Conservation (phyloP, 2,888 invertebrate species). For the Rhagophthalmus giganteus region DNA sequence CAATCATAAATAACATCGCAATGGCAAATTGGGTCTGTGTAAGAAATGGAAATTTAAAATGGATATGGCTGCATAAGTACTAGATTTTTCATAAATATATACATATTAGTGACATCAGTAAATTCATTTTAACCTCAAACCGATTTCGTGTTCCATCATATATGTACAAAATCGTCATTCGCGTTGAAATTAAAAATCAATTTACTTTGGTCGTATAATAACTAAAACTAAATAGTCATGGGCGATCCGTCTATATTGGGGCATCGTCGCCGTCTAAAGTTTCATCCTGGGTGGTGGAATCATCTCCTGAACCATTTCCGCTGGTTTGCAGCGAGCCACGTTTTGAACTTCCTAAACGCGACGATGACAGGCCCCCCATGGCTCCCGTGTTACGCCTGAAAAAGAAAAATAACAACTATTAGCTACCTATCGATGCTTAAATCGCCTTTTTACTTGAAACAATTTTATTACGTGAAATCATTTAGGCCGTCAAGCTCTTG, state of each 20-base stretch:
- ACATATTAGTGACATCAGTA: slow-evolving; percentile 16
- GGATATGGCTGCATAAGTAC: slow-evolving; percentile 25
- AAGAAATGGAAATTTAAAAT: slow-evolving; percentile 31
- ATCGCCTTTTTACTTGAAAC: too few species aligned
- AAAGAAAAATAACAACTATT: neutral
- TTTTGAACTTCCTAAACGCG: slow-evolving; percentile 65
- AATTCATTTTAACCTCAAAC: slow-evolving; percentile 19
- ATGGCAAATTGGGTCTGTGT: slow-evolving; percentile 3
- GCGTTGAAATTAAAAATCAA: slow-evolving; percentile 11
- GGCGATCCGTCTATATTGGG: slow-evolving; percentile 44
- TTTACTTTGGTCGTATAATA: slow-evolving; percentile 9
- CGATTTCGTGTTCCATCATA: neutral
- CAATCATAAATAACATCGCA: neutral
- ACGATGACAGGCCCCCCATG: slow-evolving; percentile 64
- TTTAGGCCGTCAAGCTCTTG: too few species aligned
- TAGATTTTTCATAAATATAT: slow-evolving; percentile 16
- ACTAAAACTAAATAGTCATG: slow-evolving; percentile 3
- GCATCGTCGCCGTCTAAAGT: slow-evolving; percentile 74
- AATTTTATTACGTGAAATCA: too few species aligned
- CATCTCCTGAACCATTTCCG: slow-evolving; percentile 70
- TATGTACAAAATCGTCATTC: slow-evolving; percentile 1
- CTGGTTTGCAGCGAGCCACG: slow-evolving; percentile 70
- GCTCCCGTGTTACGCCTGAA: slow-evolving; percentile 54
- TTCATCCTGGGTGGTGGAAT: slow-evolving; percentile 76
- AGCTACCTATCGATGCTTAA: neutral